Evolutionary conservation across 37 sponge, comb jelly and placozoan species (phyloP).

Genomic region (Hormiphora californensis): DNA sequence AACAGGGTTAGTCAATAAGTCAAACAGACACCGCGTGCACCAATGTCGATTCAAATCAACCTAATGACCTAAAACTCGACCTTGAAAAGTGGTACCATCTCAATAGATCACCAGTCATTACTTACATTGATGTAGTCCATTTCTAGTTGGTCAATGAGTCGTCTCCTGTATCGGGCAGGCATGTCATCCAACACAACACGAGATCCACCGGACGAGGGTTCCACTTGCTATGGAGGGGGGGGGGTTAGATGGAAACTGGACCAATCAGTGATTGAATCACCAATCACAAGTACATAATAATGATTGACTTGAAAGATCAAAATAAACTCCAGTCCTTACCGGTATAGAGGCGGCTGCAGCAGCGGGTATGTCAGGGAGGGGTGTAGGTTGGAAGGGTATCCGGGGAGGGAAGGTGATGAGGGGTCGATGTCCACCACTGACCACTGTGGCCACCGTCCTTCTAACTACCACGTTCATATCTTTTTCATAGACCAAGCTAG

Average conservation of each 20-base stretch:
- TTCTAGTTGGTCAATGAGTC: constrained; percentile 1
- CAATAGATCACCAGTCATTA: no score
- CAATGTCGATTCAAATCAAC: no score
- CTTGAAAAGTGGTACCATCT: no score
- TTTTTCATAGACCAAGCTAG: no score
- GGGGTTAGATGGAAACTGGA: no score
- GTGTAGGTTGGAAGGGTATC: neutral
- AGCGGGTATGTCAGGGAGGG: no score
- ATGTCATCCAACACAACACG: constrained; percentile 21
- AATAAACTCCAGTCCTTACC: neutral
- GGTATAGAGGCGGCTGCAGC: neutral
- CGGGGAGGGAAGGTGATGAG: constrained; percentile 38
- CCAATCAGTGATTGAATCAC: neutral
- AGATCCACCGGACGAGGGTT: neutral
- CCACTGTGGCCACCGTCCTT: constrained; percentile 16
- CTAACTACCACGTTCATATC: neutral
- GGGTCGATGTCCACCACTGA: neutral
- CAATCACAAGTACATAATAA: neutral
- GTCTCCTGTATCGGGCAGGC: neutral
- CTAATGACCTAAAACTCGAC: no score
- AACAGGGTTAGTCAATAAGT: no score
- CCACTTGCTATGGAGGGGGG: no score
- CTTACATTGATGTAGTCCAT: constrained; percentile 38
- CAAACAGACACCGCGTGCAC: no score
- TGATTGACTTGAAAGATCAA: neutral